Evolutionary conservation across 2,113 vertebrate species (phyloP), one percentile per base, ranked within the genome.

Genomic region (Nothobranchius kuhntae): DNA sequence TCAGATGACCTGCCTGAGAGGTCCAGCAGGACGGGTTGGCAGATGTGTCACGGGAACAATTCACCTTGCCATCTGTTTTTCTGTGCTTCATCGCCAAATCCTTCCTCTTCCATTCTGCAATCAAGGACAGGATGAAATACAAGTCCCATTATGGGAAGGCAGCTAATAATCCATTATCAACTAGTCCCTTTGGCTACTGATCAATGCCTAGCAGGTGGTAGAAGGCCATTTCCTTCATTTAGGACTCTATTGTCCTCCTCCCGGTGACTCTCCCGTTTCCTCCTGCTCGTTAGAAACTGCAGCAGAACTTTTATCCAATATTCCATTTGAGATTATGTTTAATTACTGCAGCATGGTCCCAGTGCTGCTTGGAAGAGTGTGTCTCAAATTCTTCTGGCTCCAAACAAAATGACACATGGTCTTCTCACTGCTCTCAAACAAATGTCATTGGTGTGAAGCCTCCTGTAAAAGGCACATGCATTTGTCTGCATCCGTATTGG

Each of bases 111-210:
- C 13, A 47, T 82, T 77, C 80, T 38, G 65, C 87, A 77, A 84
- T 75, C 85, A 86, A 87, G 85, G 91, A 85, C 91, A 87, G 91
- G 84, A 88, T 92, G 89, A 93, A 92, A 92, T 90, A 91, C 85
- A 91, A 91, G 78, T 85, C 85, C 86, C 88, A 92, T 93, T 93
- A 92, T 79, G 78, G 72, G 66, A 73, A 86, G 80, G 83, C 89
- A 78, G 90, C 91, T 91, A 91, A 92, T 92, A 92, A 92, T 89
- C 88, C 86, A 86, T 93, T 91, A 92, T 93, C 92, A 93, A 93
- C 93, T 93, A 92, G 91, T 85, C 89, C 83, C 87, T 70, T 89
- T 89, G 84, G 89, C 89, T 86, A 88, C 79, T 91, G 92, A 94
- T 93, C 89, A 85, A 93, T 93, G 91, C 81, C 77, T 86, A 83